These are phyloP conservation scores for Aphodius sticticus DNA, from an alignment of 2,888 invertebrate genomes.

Conservation along the genomic window DNA sequence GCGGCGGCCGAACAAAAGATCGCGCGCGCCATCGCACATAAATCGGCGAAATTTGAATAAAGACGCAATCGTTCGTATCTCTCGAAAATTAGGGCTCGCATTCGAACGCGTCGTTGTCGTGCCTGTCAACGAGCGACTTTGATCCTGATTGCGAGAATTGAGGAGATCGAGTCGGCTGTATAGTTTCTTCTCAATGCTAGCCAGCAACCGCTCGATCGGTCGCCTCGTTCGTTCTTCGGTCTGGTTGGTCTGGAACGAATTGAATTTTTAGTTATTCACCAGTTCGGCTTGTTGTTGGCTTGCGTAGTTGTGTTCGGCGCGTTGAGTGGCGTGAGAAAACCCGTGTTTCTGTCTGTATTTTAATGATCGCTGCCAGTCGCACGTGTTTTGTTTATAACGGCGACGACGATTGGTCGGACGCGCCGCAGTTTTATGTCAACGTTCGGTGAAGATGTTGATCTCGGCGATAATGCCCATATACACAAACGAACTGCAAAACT, in stretches of 20 bases:
- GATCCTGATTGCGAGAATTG: slow-evolving; percentile 4
- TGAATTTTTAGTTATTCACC: slow-evolving; percentile 26
- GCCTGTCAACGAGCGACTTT: slow-evolving; percentile 4
- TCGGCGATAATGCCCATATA: neutral
- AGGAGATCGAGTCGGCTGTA: slow-evolving; percentile 16
- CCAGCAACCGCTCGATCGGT: neutral
- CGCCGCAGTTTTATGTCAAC: neutral
- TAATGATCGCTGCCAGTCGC: slow-evolving; percentile 51
- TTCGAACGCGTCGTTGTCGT: slow-evolving; percentile 4
- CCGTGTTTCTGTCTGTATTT: slow-evolving; percentile 52
- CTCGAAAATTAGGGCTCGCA: neutral
- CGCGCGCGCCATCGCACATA: slow-evolving; percentile 15
- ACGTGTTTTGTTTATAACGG: slow-evolving; percentile 46
- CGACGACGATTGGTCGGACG: slow-evolving; percentile 17
- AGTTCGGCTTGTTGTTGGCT: neutral
- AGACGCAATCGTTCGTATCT: slow-evolving; percentile 14
- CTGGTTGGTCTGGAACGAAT: slow-evolving; percentile 38
- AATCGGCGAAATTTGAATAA: slow-evolving; percentile 22
- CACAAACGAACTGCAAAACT: neutral
- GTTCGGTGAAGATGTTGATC: neutral
- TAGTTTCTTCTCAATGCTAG: neutral
- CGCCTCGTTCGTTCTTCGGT: slow-evolving; percentile 37
- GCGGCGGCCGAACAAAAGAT: slow-evolving; percentile 17
- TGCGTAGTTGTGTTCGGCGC: slow-evolving; percentile 36
- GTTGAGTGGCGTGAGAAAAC: slow-evolving; percentile 54